Percentiles rank a stretch among this genome's conserved stretches.
phyloP scores from a whole-genome alignment of 92 coral and sea anemone genomes.

The Paragorgia papillata region DNA sequence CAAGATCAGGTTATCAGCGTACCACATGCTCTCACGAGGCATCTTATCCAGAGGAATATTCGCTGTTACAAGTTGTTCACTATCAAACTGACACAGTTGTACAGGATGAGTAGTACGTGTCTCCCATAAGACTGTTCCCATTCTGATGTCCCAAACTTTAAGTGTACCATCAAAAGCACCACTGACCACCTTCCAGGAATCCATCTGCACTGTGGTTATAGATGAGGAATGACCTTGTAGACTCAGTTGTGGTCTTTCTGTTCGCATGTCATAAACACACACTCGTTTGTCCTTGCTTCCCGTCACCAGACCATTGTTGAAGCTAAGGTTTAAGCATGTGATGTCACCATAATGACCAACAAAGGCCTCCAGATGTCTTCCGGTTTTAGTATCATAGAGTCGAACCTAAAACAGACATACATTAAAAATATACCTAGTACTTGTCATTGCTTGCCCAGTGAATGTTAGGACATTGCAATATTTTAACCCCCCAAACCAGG shows the following conservation, averaged over 20 bases:
- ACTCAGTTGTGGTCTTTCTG: constrained; percentile 55
- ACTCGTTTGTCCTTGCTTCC: constrained; percentile 87
- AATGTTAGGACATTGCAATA: too few species aligned
- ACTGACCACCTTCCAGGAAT: constrained; percentile 90
- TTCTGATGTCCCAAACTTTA: constrained; percentile 91
- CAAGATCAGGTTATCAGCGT: constrained; percentile 86
- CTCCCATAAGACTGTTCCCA: constrained; percentile 80
- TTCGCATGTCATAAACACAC: constrained; percentile 87
- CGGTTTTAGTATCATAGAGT: constrained; percentile 72
- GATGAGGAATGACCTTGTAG: constrained; percentile 81
- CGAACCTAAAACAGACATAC: constrained; percentile 63
- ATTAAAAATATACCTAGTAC: too few species aligned
- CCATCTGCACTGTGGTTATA: constrained; percentile 91
- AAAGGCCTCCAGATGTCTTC: constrained; percentile 60
- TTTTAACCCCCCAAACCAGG: too few species aligned
- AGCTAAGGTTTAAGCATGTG: constrained; percentile 84
- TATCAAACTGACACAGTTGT: constrained; percentile 71
- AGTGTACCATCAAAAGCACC: constrained; percentile 89
- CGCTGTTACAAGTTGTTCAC: constrained; percentile 66
- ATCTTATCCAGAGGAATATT: constrained; percentile 77
- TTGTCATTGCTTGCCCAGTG: too few species aligned
- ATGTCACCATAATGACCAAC: constrained; percentile 84
- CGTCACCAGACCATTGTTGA: constrained; percentile 67
- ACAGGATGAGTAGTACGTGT: constrained; percentile 92
- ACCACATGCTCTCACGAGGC: constrained; percentile 77